Evolutionary conservation across 2,888 invertebrate genomes (phyloP).

Genomic region (Hecatera dysodea): DNA sequence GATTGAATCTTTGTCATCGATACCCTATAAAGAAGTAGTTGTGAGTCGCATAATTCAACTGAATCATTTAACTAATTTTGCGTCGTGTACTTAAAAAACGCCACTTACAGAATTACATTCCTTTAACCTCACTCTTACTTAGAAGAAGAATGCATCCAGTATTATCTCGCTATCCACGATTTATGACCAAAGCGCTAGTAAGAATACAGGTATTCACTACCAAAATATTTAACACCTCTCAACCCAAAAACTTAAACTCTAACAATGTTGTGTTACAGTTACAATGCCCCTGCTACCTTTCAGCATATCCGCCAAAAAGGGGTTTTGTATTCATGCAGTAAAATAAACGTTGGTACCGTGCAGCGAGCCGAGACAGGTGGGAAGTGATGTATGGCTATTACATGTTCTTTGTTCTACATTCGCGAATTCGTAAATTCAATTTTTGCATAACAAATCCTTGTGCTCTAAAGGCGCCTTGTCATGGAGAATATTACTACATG

Average conservation of each 20-base stretch:
- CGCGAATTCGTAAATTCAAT: slow-evolving; percentile 64
- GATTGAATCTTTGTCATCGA: no score
- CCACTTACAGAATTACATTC: background rate
- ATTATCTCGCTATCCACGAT: background rate
- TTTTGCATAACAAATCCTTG: slow-evolving; percentile 53
- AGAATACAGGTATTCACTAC: no score
- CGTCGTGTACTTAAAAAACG: background rate
- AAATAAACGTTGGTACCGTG: slow-evolving; percentile 57
- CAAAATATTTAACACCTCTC: background rate
- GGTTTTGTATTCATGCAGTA: slow-evolving; percentile 71
- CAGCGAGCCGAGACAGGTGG: slow-evolving; percentile 71
- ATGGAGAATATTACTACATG: slow-evolving; percentile 35
- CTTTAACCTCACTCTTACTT: background rate
- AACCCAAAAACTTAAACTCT: slow-evolving; percentile 20
- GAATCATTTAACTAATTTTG: background rate
- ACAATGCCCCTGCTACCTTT: slow-evolving; percentile 28
- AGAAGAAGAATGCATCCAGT: background rate
- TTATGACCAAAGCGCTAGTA: background rate
- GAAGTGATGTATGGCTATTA: slow-evolving; percentile 74
- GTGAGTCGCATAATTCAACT: no score
- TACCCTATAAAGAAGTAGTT: no score
- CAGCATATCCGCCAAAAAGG: slow-evolving; percentile 49
- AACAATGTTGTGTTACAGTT: slow-evolving; percentile 19
- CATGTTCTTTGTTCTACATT: slow-evolving; percentile 70
- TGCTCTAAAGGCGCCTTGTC: slow-evolving; percentile 28